Base-by-base conservation (phyloP, 2,113 vertebrate species). In the Campylorhamphus procurvoides region DNA sequence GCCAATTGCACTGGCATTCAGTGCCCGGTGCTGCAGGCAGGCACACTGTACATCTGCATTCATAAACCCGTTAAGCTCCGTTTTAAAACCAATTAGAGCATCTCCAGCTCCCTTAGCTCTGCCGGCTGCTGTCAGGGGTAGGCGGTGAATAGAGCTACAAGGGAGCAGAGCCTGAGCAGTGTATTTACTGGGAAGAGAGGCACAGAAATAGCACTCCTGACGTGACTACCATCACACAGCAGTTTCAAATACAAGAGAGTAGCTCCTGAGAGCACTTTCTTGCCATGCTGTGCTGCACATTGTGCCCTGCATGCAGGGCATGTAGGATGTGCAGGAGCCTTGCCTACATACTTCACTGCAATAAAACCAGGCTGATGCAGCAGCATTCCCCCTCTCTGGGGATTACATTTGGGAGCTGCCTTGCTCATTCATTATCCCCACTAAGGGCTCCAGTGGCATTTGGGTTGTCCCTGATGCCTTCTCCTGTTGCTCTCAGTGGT, bases 271-370 rank as follows among this genome's bases (percentile, higher is more conserved):
- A 6, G 35, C 3, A 6, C 37, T 44, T 63, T 24, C 47, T 68
- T 4, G 0, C 27, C 8, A 0, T 6, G 37, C 42, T 27, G 7
- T 8, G 73, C 35, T 1, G 0, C 2, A 4, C 19, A 5, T 2
- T 2, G 37, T n/a, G 27, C 56, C 44, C 79, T 29, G 3, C 22
- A 35, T 59, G 42, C 60, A 8, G 39, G 37, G 39, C 53, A 42
- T 37, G 22, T 59, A 37, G 55, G 55, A 60, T 1, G 0, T 17
- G 15, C 35, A 17, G 49, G 12, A 85, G 19, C 28, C 52, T 86
- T 72, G 42, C 28, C n/a, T 3, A 2, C 2, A 1, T 23, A 14
- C 7, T 72, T 72, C 1, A 0, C 28, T 83, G 40, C 52, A 72
- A 79, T 74, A 53, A 90, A 94, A 71, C 24, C 18, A 50, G 67